Conservation (phyloP, 2,113 vertebrate species). For the Sardina pilchardus region DNA sequence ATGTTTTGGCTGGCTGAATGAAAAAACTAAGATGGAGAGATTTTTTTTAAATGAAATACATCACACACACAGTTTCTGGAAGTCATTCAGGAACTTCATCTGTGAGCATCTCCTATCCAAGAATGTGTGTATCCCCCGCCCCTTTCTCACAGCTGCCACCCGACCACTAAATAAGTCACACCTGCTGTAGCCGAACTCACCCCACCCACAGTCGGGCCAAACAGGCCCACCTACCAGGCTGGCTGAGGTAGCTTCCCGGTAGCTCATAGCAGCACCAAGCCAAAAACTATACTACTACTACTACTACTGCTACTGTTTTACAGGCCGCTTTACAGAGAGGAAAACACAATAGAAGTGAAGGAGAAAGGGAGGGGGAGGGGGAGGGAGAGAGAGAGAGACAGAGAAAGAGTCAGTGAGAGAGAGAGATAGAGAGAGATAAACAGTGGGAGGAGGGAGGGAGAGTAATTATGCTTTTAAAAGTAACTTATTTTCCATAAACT, state of each 20-base stretch:
- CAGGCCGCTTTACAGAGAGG: background rate
- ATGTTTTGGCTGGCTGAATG: too few relatives aligned
- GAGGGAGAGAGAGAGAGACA: background rate
- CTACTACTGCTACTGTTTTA: too few relatives aligned
- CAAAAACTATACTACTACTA: too few relatives aligned
- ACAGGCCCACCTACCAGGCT: too few relatives aligned
- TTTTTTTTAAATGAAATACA: background rate
- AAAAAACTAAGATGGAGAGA: too few relatives aligned
- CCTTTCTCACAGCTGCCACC: too few relatives aligned
- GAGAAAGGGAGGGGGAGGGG: background rate
- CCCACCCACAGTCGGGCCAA: too few relatives aligned
- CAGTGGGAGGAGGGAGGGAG: background rate
- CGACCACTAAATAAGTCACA: too few relatives aligned
- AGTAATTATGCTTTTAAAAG: background rate
- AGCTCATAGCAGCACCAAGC: too few relatives aligned
- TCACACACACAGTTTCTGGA: background rate
- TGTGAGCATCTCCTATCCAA: background rate
- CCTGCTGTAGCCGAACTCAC: too few relatives aligned
- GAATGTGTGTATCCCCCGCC: background rate
- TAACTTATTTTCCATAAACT: background rate
- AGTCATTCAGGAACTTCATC: background rate
- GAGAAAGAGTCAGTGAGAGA: background rate
- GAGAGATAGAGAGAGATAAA: background rate
- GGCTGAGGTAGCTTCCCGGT: too few relatives aligned
- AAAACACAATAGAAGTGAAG: constrained; percentile 19